Conservation (phyloP, 2,888 invertebrate genomes). For the Latheticus oryzae region DNA sequence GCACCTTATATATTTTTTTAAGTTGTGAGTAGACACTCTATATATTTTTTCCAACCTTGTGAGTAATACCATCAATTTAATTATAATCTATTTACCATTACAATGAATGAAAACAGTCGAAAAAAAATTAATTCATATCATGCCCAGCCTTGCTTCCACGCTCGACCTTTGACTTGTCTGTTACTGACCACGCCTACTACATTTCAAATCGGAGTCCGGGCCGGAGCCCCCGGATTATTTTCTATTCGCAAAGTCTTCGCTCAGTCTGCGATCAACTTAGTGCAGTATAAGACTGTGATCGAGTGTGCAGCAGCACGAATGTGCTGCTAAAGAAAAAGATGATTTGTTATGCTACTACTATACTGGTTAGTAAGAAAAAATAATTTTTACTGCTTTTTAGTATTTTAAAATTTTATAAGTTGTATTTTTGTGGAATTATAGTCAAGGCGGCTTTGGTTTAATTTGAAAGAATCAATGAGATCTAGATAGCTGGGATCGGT, state of each 20-base stretch:
- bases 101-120: too few species aligned
- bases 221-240: conserved; percentile 50
- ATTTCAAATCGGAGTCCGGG: conserved; percentile 20
- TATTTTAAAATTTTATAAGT: conserved; percentile 1
- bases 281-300: conserved; percentile 37
- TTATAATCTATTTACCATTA: too few species aligned
- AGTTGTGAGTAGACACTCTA: too few species aligned
- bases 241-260: conserved; percentile 42
- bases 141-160: conserved; percentile 48
- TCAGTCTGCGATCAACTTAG: conserved; percentile 44
- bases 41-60: too few species aligned
- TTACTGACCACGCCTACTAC: conserved; percentile 49
- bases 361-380: conserved; percentile 43
- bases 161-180: conserved; percentile 51
- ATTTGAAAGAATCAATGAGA: too few species aligned
- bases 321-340: conserved; percentile 29
- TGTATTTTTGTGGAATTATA: neutral
- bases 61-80: too few species aligned
- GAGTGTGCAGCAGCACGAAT: conserved; percentile 39
- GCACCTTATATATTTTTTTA: too few species aligned
- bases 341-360: conserved; percentile 35
- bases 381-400: conserved; percentile 1
- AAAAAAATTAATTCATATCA: conserved; percentile 30
- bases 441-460: neutral
- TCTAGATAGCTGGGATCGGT: too few species aligned